Conservation (phyloP, 2,113 vertebrate species). For the Camarhynchus parvulus region DNA sequence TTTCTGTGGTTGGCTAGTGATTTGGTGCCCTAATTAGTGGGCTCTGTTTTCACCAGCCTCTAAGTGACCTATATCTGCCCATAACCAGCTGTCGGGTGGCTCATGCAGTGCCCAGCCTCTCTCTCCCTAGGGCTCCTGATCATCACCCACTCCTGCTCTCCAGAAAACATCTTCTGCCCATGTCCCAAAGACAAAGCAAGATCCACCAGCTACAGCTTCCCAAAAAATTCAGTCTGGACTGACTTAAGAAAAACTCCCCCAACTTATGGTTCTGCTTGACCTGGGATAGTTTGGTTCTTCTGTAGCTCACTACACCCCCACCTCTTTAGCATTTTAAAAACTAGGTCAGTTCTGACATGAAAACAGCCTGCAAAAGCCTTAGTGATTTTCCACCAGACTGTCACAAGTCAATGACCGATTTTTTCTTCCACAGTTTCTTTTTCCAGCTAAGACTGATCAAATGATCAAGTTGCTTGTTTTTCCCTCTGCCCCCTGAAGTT, state of each 20-base stretch:
- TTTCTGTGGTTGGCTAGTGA: background rate
- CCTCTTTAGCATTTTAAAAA: background rate
- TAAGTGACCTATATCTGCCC: background rate
- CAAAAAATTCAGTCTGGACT: background rate
- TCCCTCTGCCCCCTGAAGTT: background rate
- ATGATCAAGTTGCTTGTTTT: background rate
- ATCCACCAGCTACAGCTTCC: background rate
- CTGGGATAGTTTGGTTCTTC: background rate
- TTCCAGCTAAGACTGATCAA: background rate
- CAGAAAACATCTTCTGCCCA: background rate
- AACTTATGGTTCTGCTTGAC: background rate
- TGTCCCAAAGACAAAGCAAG: background rate
- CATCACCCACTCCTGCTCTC: background rate
- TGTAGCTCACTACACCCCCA: background rate
- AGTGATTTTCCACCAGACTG: conserved; percentile 35
- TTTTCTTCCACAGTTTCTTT: background rate
- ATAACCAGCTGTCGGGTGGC: background rate
- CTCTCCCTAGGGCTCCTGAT: background rate
- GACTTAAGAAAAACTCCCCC: background rate
- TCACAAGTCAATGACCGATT: background rate
- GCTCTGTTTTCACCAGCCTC: background rate
- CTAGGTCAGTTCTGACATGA: conserved; percentile 44
- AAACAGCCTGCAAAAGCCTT: background rate
- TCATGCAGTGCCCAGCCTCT: background rate
- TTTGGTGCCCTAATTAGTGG: conserved; percentile 10